Evolutionary conservation across 1,140 invertebrate species (phyloP), one percentile per base, ranked within the genome.

Genomic region (Drosophila suzukii): DNA sequence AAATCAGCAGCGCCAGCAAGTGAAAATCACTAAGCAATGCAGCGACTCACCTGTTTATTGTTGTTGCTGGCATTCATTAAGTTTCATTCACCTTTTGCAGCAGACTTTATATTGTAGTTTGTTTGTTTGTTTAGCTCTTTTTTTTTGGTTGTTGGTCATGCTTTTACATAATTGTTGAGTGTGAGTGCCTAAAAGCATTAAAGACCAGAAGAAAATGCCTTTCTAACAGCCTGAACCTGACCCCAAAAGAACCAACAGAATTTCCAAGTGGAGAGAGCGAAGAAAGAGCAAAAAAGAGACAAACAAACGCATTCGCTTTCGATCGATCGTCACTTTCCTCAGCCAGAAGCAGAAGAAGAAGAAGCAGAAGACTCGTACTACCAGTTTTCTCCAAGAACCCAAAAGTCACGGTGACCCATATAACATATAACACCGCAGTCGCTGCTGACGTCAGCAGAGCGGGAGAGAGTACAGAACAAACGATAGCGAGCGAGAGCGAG

Each of bases 361-460:
- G 50, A 32, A 47, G 63, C 60, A 41, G 46, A 65, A 80, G 73
- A 90, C 77, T 61, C 66, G 84, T 49, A 81, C 62, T 78, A 85
- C 84, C 77, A 89, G 84, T 89, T 89, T 89, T 89, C 85, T 84
- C 84, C 72, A 89, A 88, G 83, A 88, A 88, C 84, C 66, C 72
- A 62, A 74, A 62, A 63, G 60, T 58, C 30, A 50, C 63, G 54
- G 20, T 79, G 83, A 88, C 83, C 83, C 80, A 88, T 88, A 77
- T 88, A 83, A 50, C 80, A 88, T 88, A 77, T 89, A 83, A 44
- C 65, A 20, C 24, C 46, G 49, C 50, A 36, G 49, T 57, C 51
- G 61, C 30, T 60, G 36, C 49, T 41, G 67, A 39, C 49, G 44
- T 60, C 54, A 68, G 39, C 65, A 57, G 50, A 63, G 62, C 46